Percentiles rank a stretch among this genome's conserved stretches.
phyloP scores from a whole-genome alignment of 2,113 vertebrate genomes.

The Geococcyx californianus region DNA sequence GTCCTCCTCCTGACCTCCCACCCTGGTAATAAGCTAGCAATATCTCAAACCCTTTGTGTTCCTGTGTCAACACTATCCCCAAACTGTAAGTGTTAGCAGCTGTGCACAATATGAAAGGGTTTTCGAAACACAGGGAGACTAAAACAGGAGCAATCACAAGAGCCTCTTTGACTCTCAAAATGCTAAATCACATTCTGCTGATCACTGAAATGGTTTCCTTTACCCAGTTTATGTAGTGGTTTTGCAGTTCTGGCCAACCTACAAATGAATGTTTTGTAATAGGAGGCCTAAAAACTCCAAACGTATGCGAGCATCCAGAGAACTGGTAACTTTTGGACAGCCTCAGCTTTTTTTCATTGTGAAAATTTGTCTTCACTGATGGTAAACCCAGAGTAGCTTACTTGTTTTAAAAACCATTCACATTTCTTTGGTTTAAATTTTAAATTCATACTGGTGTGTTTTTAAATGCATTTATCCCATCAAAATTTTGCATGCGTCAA shows the following conservation, averaged over 20 bases:
- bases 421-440: not conserved
- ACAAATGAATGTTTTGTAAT: conserved; percentile 56
- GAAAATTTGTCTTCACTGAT: not conserved
- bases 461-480: not conserved
- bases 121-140: not conserved
- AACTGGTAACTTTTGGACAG: not conserved
- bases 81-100: conserved; percentile 61
- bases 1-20: conserved; percentile 39
- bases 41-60: conserved; percentile 56
- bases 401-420: not conserved
- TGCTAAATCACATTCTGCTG: conserved; percentile 53
- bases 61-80: conserved; percentile 61
- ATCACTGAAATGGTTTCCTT: conserved; percentile 41
- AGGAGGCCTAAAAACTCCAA: conserved; percentile 38
- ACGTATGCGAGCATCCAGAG: not conserved
- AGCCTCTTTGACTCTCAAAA: conserved; percentile 57
- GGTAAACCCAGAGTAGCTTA: not conserved
- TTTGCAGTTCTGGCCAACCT: conserved; percentile 45
- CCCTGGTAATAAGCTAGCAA: conserved; percentile 32
- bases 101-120: conserved; percentile 55
- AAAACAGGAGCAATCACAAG: conserved; percentile 52
- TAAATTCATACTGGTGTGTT: not conserved
- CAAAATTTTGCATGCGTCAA: not conserved
- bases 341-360: not conserved
- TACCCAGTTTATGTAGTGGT: conserved; percentile 38